Evolutionary conservation across 2,888 invertebrate species (phyloP), one percentile per base, ranked within the genome.

Genomic region (Microctonus aethiopoides): DNA sequence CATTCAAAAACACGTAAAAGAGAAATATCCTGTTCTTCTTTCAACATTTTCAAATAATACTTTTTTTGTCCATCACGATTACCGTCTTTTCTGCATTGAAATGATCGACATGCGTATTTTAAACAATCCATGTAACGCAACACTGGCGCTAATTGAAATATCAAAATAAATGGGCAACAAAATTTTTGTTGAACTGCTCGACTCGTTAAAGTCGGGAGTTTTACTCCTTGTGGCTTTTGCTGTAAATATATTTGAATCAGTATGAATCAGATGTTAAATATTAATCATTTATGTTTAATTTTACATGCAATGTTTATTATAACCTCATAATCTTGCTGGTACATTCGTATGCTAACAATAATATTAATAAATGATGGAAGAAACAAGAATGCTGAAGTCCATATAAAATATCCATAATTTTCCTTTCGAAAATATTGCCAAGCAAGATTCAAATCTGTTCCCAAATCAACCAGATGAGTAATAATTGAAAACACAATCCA

Each of bases 21-120:
- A 0, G 94, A 93, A 0, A 94, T 93, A 84, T 94, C 94, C 0
- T 93, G 92, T 83, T 94, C 94, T 80, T 94, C 94, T 77, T 92
- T 92, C 67, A 94, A 87, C 92, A 94, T 94, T 72, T 92, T 87
- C 41, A 90, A 88, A 81, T 93, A 94, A 86, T 92, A 93, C 78
- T 89, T 88, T 59, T 90, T 88, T 81, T 93, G 92, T 10, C 90
- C 88, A 16, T 87, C 86, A 3, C 86, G 84, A 79, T 93, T 91
- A 10, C 89, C 88, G 11, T 87, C 87, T 73, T 88, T 89, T 73
- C 90, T 90, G 5, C 91, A 92, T 32, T 87, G 88, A n/a, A 91
- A 90, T 0, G 92, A 91, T 79, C 91, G 91, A 22, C 91, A 79
- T 0, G 93, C 93, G 79, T 92, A 93, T 62, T 88, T 90, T 16